Evolutionary conservation across 2,797 vertebrate genomes (phyloP).

Genomic region (Crax fasciolata): DNA sequence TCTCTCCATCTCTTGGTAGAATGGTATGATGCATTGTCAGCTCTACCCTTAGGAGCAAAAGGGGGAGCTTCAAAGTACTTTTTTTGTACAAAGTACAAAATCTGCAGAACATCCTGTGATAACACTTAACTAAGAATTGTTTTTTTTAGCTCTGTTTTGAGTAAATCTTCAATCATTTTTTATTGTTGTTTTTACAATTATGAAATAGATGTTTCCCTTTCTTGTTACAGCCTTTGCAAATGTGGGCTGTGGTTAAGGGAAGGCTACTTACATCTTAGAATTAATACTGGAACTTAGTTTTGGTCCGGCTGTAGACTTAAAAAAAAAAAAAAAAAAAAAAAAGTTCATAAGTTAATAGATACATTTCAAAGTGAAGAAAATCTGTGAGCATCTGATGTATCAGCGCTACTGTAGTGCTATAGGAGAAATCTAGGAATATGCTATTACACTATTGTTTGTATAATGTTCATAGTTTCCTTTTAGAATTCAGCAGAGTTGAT

Average conservation of each 20-base stretch:
- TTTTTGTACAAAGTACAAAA: neutral
- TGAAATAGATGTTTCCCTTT: neutral
- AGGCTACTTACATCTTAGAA: accelerated
- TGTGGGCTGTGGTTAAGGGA: neutral
- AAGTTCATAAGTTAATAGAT: neutral
- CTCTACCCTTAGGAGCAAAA: neutral
- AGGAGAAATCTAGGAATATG: neutral
- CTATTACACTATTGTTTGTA: neutral
- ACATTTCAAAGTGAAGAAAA: neutral
- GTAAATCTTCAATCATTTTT: neutral
- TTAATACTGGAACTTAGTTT: accelerated
- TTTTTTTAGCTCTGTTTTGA: neutral
- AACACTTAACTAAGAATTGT: neutral
- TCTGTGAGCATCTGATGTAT: neutral
- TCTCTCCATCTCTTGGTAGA: neutral
- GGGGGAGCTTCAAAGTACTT: neutral
- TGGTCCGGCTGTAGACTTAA: neutral
- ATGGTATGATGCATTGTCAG: neutral
- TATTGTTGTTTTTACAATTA: neutral
- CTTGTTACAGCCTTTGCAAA: neutral
- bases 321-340: neutral
- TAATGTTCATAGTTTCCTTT: neutral
- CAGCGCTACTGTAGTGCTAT: neutral
- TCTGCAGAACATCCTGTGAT: neutral
- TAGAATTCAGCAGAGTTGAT: neutral